A percentile compares a stretch with the other conserved stretches of the same genome.
Conservation (phyloP, 35 echinoderm and acorn worm genomes). For the Nesometra sesokonis region DNA sequence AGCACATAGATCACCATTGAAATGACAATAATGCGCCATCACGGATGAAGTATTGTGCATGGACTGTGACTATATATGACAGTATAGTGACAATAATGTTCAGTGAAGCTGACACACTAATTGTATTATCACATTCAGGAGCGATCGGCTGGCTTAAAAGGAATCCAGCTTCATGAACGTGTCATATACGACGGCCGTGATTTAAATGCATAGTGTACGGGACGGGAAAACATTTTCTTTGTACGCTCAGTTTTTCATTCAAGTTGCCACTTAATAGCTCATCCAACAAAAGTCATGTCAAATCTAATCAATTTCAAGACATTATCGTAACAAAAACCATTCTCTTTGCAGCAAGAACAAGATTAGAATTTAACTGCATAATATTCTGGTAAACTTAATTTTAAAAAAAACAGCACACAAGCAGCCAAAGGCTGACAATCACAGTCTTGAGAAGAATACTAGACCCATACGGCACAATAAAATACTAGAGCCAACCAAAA, state of each 20-base stretch:
- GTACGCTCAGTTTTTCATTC: background rate
- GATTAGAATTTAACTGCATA: too few relatives aligned
- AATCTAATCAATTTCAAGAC: background rate
- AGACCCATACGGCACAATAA: too few relatives aligned
- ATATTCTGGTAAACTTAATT: too few relatives aligned
- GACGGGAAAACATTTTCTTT: background rate
- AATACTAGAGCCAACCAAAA: too few relatives aligned
- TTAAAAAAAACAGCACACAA: too few relatives aligned
- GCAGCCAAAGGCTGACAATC: too few relatives aligned
- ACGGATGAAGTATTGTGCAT: background rate
- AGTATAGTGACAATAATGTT: background rate
- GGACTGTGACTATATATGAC: background rate
- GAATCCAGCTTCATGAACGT: background rate
- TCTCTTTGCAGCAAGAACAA: too few relatives aligned
- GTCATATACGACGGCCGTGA: background rate
- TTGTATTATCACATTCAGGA: background rate
- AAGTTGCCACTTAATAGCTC: background rate
- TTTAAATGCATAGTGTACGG: background rate
- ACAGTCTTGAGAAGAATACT: too few relatives aligned
- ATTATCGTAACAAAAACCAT: background rate
- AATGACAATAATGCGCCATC: background rate
- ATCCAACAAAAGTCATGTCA: background rate
- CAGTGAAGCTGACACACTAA: background rate
- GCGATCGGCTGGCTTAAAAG: background rate
- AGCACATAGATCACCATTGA: background rate